These are phyloP conservation scores for Asarcornis scutulata DNA, from an alignment of 2,113 vertebrate species.

Conservation along the genomic window DNA sequence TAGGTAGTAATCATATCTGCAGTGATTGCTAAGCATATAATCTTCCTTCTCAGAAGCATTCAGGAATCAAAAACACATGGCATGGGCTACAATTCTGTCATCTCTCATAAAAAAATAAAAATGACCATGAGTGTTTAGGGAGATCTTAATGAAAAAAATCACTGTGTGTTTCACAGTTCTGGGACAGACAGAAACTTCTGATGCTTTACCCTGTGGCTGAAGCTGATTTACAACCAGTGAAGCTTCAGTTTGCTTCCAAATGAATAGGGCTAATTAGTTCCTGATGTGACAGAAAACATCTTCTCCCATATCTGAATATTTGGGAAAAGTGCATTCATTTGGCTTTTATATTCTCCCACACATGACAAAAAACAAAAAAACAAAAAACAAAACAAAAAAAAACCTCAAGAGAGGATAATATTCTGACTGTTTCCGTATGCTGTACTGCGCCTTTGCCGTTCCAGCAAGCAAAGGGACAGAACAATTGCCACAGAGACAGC, in stretches of 20 bases:
- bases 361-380: neutral
- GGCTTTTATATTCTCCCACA: neutral
- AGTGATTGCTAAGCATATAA: neutral
- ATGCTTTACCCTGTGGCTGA: neutral
- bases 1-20: neutral
- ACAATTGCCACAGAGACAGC: neutral
- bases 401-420: neutral
- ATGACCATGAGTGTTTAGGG: neutral
- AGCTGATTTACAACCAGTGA: conserved; percentile 32
- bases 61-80: conserved; percentile 35
- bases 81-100: neutral
- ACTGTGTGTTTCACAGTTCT: neutral
- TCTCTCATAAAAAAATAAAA: conserved; percentile 5
- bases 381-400: neutral
- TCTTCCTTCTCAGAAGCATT: conserved; percentile 5
- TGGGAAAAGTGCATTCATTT: neutral
- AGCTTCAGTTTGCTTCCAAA: conserved; percentile 37
- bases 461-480: neutral
- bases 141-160: conserved; percentile 4
- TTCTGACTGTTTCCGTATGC: neutral
- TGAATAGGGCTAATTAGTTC: neutral
- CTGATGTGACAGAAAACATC: neutral
- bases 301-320: neutral
- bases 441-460: neutral
- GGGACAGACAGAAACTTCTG: neutral